Percentiles rank a stretch among this genome's conserved stretches.
Evolutionary conservation across 2,113 vertebrate genomes (phyloP).

Genomic region (Ornithorhynchus anatinus): DNA sequence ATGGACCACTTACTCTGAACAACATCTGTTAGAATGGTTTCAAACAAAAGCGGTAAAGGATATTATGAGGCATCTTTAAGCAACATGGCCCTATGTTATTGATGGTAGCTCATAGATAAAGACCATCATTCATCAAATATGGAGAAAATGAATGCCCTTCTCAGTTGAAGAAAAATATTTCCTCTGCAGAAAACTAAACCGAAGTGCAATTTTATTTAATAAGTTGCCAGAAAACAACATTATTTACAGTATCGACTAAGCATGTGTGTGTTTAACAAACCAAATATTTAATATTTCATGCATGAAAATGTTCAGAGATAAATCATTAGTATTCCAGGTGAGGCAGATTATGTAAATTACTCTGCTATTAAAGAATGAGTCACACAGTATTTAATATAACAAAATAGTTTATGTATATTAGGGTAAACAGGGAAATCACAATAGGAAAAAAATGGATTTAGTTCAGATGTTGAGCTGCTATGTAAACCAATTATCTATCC

Average conservation of each 20-base stretch:
- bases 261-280: conserved; percentile 61
- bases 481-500: conserved; percentile 86
- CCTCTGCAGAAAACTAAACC: conserved; percentile 19
- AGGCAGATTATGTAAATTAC: conserved; percentile 68
- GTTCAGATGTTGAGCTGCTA: conserved; percentile 79
- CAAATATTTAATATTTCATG: conserved; percentile 71
- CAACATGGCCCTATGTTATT: neutral
- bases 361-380: conserved; percentile 67
- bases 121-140: conserved; percentile 44
- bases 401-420: conserved; percentile 76
- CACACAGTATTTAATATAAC: conserved; percentile 68
- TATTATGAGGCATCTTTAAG: too few species aligned
- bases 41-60: too few species aligned
- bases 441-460: conserved; percentile 72
- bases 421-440: conserved; percentile 71
- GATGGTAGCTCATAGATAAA: neutral
- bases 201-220: conserved; percentile 52
- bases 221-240: conserved; percentile 55
- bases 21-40: too few species aligned
- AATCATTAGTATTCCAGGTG: conserved; percentile 71
- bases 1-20: too few species aligned
- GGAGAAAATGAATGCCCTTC: conserved; percentile 3
- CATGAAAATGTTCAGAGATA: conserved; percentile 61
- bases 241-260: conserved; percentile 52
- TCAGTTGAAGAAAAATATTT: conserved; percentile 17